These are phyloP conservation scores for Metalampra italica DNA, from an alignment of 2,888 invertebrate genomes.

Conservation along the genomic window DNA sequence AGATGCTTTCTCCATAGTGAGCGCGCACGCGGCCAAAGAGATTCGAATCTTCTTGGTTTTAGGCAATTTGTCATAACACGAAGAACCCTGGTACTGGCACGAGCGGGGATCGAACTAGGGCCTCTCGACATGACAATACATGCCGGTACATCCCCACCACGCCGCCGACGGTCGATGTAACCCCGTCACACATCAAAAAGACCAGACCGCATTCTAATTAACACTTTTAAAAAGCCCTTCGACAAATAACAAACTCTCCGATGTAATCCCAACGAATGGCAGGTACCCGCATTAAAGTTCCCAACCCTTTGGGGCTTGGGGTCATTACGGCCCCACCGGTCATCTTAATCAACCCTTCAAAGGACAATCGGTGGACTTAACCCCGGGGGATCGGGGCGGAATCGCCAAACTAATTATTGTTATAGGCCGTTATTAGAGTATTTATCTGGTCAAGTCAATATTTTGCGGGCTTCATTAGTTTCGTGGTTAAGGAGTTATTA, in stretches of 20 bases:
- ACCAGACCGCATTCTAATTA: slow-evolving; percentile 40
- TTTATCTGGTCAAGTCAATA: slow-evolving; percentile 50
- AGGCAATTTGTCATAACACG: too few species aligned
- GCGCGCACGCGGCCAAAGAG: too few species aligned
- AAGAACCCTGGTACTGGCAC: too few species aligned
- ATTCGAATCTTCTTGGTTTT: too few species aligned
- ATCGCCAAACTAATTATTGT: slow-evolving; percentile 70
- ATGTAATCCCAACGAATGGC: slow-evolving; percentile 47
- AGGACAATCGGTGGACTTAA: slow-evolving; percentile 70
- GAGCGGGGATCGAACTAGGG: too few species aligned
- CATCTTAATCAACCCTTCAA: slow-evolving; percentile 76
- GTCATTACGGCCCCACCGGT: slow-evolving; percentile 57
- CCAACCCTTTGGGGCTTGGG: slow-evolving; percentile 50
- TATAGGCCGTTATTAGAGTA: slow-evolving; percentile 64
- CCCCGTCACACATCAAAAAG: slow-evolving; percentile 4
- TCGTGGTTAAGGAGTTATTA: not conserved
- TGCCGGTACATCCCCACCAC: too few species aligned
- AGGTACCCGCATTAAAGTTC: slow-evolving; percentile 71
- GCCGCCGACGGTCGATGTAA: too few species aligned
- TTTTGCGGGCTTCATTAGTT: slow-evolving; percentile 48
- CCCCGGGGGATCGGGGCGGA: slow-evolving; percentile 48
- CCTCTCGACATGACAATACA: too few species aligned
- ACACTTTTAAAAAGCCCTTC: slow-evolving; percentile 50
- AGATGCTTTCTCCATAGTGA: too few species aligned
- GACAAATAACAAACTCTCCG: slow-evolving; percentile 46